Evolutionary conservation across 2,797 vertebrate species (phyloP), one percentile per base, ranked within the genome.

Genomic region (Thalassophryne amazonica): DNA sequence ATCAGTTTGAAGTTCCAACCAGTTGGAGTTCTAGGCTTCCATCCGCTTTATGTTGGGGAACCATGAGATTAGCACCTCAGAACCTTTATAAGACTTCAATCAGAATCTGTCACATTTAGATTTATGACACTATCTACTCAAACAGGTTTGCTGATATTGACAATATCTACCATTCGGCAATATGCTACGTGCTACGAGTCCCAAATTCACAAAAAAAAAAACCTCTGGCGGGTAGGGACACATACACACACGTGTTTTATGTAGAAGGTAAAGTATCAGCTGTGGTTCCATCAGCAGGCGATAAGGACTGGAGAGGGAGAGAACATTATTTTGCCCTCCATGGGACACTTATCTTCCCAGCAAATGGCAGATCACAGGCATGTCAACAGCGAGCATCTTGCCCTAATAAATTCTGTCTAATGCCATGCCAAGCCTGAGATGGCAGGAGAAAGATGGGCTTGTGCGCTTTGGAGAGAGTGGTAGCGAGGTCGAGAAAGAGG

Each of bases 301-400:
- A 89, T 89, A 87, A 80, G 81, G 80, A 53, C 28, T 2, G 32
- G 66, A 59, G 65, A 67, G 58, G 80, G 63, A 76, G 78, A 83
- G 86, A 84, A 87, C 81, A 86, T 87, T 83, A 88, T 88, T 86
- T 88, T 84, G 87, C 62, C 80, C 81, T 79, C 73, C 73, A 75
- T 60, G 65, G 81, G 83, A 85, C 84, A 83, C 77, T 85, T 87
- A 88, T 90, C 88, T 85, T 78, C 70, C 60, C 63, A 68, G 76
- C 85, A 86, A 85, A 85, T 85, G 79, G 75, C 86, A 86, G 81
- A 88, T 89, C 87, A 82, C 80, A 77, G 73, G 80, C 77, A 63
- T 78, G 88, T 89, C 87, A 88, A 88, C 88, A 87, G 79, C 73
- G 68, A 66, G 73, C 77, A 83, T 86, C 81, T 80, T 64, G 73